Base-by-base conservation (phyloP, 2,888 invertebrate species). In the Emmelina monodactyla region DNA sequence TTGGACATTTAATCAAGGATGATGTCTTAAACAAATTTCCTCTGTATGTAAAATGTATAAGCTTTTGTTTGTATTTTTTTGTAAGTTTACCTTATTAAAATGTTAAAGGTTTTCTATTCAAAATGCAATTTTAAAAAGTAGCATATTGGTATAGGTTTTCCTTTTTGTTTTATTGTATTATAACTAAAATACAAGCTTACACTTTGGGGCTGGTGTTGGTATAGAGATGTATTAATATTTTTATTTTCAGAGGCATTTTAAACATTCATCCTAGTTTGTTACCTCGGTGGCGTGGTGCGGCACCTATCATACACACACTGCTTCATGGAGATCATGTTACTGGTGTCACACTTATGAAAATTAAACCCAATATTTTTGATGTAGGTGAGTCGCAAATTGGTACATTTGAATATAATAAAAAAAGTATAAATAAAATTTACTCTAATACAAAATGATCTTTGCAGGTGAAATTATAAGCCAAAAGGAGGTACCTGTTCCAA, bases 201-300 rank as follows among this genome's bases (percentile, higher is more conserved):
- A n/a, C n/a, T n/a, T n/a, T n/a, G n/a, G n/a, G n/a, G n/a, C n/a
- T n/a, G n/a, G n/a, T n/a, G n/a, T n/a, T n/a, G n/a, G n/a, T n/a
- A n/a, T n/a, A n/a, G n/a, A n/a, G n/a, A n/a, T n/a, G n/a, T n/a
- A n/a, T n/a, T n/a, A n/a, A 19, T 19, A 14, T 30, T 10, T 34
- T 25, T 16, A 28, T 39, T 75, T 78, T 35, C 58, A 92, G 91
- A 51, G 96, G 96, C 15, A 93, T 97, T 82, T 76, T 97, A 19
- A 97, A 97, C 79, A 89, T 97, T 0, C 97, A 97, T 67, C 94
- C 91, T 1, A 96, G 96, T 68, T 64, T 97, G 32, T 68, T 97
- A 41, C 97, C 97, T 1, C 82, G 89, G 36, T 97, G 94, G 94
- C 82, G 97, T 47, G 97, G 97, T 4, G 94, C 97, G 7, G 91